These are phyloP conservation scores for Lophotis ruficrista DNA, from an alignment of 2,113 vertebrate species.

Conservation along the genomic window DNA sequence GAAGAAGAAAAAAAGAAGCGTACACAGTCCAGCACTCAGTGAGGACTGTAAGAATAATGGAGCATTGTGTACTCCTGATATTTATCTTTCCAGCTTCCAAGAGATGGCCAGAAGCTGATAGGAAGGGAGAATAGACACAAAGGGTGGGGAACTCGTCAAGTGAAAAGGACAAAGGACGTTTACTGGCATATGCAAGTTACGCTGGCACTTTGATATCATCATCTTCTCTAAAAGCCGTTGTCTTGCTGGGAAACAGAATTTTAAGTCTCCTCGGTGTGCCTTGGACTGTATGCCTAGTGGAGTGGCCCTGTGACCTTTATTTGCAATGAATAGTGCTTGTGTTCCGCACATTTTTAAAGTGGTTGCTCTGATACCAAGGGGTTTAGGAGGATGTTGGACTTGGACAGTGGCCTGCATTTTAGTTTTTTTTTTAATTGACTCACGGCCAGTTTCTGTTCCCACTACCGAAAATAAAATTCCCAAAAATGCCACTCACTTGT, in stretches of 20 bases:
- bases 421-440: not conserved
- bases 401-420: not conserved
- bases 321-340: not conserved
- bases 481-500: not conserved
- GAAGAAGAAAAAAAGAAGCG: not conserved
- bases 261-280: not conserved
- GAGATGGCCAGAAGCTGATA: conserved; percentile 26
- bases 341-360: not conserved
- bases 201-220: not conserved
- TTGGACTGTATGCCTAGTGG: not conserved
- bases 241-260: not conserved
- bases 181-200: not conserved
- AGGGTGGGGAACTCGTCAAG: not conserved
- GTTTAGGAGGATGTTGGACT: not conserved
- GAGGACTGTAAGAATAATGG: not conserved
- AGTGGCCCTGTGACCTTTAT: not conserved
- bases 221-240: not conserved
- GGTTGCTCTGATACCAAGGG: not conserved
- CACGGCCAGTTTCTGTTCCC: not conserved
- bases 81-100: conserved; percentile 27
- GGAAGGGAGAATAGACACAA: not conserved
- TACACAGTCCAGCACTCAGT: not conserved
- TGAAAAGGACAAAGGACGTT: not conserved
- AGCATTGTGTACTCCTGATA: not conserved
- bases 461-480: not conserved